Percentiles rank a stretch among this genome's conserved stretches.
phyloP scores from a whole-genome alignment of 2,888 invertebrate genomes.

The Nasonia oneida region DNA sequence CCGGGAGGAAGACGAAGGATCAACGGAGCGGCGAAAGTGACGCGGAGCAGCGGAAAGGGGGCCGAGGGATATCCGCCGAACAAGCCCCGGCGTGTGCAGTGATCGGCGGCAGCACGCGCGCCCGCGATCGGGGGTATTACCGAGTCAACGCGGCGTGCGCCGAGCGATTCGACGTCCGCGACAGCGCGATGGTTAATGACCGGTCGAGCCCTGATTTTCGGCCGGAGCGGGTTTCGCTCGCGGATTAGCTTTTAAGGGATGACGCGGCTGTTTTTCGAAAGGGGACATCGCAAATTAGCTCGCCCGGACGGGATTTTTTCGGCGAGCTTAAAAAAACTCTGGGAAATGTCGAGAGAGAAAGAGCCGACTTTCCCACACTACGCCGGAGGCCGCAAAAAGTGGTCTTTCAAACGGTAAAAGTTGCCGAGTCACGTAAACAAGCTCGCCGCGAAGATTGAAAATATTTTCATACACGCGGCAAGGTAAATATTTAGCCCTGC shows the following conservation, averaged over 20 bases:
- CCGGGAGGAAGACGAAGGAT: not conserved
- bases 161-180: slow-evolving; percentile 31
- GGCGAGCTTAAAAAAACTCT: not conserved
- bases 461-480: not conserved
- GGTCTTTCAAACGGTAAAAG: not conserved
- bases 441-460: not conserved
- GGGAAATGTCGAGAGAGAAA: slow-evolving; percentile 19
- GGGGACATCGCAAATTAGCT: slow-evolving; percentile 41
- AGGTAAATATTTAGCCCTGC: not conserved
- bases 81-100: slow-evolving; percentile 17
- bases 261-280: slow-evolving; percentile 44
- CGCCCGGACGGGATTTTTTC: slow-evolving; percentile 14
- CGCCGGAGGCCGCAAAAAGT: not conserved
- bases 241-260: slow-evolving; percentile 57
- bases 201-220: slow-evolving; percentile 37
- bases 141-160: slow-evolving; percentile 38
- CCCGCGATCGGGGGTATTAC: slow-evolving; percentile 16
- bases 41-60: not conserved
- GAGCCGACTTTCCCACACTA: slow-evolving; percentile 45
- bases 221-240: slow-evolving; percentile 32
- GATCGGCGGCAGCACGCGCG: slow-evolving; percentile 26
- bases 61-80: slow-evolving; percentile 17
- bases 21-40: not conserved
- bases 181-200: slow-evolving; percentile 51
- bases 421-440: not conserved